Evolutionary conservation across 2,797 vertebrate genomes (phyloP).

Genomic region (Odontamblyopus lacepedii): DNA sequence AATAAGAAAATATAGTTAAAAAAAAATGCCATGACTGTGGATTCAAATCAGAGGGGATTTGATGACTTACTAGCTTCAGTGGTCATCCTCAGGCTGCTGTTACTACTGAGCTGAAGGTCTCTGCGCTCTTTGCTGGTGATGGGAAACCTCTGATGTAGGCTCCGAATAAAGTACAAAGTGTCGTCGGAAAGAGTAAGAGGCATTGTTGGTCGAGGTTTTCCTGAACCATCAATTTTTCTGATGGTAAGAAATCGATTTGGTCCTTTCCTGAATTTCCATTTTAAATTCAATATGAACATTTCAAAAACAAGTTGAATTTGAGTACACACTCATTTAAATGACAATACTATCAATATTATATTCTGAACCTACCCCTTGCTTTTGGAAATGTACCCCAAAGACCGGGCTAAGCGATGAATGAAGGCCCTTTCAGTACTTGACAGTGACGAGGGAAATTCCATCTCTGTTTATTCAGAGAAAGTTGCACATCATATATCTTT

Average conservation of each 20-base stretch:
- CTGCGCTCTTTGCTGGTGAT: constrained; percentile 84
- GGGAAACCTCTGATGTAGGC: constrained; percentile 87
- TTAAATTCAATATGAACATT: background rate
- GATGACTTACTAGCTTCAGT: constrained; percentile 79
- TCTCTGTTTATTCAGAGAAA: constrained; percentile 72
- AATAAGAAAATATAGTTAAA: background rate
- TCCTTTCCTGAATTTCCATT: constrained; percentile 81
- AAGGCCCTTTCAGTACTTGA: constrained; percentile 88
- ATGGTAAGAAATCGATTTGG: constrained; percentile 84
- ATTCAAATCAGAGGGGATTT: background rate
- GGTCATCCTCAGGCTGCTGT: constrained; percentile 66
- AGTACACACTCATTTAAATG: background rate
- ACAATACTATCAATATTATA: background rate
- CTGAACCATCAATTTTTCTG: constrained; percentile 85
- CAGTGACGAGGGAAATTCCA: constrained; percentile 92
- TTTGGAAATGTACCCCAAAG: constrained; percentile 89
- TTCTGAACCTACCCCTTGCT: constrained; percentile 86
- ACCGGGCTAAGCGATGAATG: constrained; percentile 86
- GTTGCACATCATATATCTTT: background rate
- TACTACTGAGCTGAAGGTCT: constrained; percentile 82
- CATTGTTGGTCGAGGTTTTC: constrained; percentile 75
- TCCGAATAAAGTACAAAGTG: constrained; percentile 74
- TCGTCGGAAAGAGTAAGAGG: constrained; percentile 79
- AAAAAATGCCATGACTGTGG: background rate
- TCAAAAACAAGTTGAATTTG: background rate